Percentiles rank a stretch among this genome's conserved stretches.
phyloP scores from a whole-genome alignment of 2,888 invertebrate genomes.

The Danaus chrysippus region DNA sequence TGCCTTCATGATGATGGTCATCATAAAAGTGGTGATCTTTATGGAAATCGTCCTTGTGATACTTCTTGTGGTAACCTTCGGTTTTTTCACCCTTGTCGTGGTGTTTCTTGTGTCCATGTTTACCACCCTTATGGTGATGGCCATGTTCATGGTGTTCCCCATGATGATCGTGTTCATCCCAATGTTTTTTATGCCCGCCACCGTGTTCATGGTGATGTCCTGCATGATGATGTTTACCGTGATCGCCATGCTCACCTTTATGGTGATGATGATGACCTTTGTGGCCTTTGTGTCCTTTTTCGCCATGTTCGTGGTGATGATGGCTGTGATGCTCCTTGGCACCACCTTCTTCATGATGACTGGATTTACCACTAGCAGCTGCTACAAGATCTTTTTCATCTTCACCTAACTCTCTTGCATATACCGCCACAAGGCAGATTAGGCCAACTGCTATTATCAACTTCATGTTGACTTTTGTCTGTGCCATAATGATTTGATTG shows the following conservation, averaged over 20 bases:
- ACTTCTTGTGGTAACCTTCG: conserved; percentile 72
- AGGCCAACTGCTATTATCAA: conserved; percentile 58
- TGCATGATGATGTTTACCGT: conserved; percentile 67
- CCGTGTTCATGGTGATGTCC: conserved; percentile 69
- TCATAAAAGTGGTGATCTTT: conserved; percentile 75
- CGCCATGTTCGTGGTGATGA: conserved; percentile 68
- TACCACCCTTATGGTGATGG: conserved; percentile 69
- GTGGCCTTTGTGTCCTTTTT: conserved; percentile 68
- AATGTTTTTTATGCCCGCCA: conserved; percentile 67
- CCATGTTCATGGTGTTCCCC: conserved; percentile 70
- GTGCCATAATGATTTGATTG: conserved; percentile 41
- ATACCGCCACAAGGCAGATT: conserved; percentile 64
- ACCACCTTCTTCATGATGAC: conserved; percentile 65
- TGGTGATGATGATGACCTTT: conserved; percentile 73
- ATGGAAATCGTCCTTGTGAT: conserved; percentile 71
- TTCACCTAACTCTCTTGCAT: conserved; percentile 58
- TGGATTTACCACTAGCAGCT: conserved; percentile 60
- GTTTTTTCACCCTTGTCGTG: conserved; percentile 70
- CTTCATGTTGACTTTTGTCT: conserved; percentile 64
- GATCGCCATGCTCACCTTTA: conserved; percentile 67
- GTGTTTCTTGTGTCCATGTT: conserved; percentile 68
- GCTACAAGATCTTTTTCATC: conserved; percentile 66
- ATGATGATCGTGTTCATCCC: conserved; percentile 66
- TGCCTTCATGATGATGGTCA: conserved; percentile 69
- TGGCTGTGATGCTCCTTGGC: conserved; percentile 68